Base-by-base conservation (phyloP, 2,113 vertebrate species). In the Poeciliopsis prolifica region DNA sequence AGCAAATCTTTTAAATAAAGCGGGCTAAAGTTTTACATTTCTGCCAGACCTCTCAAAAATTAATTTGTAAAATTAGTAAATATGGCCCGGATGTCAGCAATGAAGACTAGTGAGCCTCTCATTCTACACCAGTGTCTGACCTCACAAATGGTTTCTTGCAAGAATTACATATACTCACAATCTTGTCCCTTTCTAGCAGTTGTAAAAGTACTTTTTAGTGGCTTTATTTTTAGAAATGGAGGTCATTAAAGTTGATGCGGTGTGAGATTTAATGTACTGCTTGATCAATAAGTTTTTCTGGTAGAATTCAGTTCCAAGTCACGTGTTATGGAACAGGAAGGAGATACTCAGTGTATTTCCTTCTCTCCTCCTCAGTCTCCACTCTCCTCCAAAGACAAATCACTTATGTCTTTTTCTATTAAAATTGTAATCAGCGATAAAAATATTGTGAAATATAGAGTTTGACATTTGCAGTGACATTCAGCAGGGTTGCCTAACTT, bases 381-480 rank as follows among this genome's bases (percentile, higher is more conserved):
- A 60, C 9, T 26, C 48, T 75, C 33, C 17, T 70, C 29, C 42
- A 30, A 65, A n/a, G 10, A 73, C 31, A 51, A 62, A 74, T 67
- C 54, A 40, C 75, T 73, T 71, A 19, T 63, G 40, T 76, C 42
- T 35, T 37, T 80, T 83, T 75, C 31, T 67, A 81, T 74, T 30
- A 42, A 68, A 65, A 79, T 62, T 62, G 28, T 62, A 30, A 61
- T 58, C 79, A 67, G 58, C 75, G 29, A 72, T 33, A 70, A 78
- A 83, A 66, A 61, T 24, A 13, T 30, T 40, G 60, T 64, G 69
- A 63, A 61, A 42, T 24, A 75, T 24, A 64, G 68, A 31, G 60
- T 64, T 62, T 81, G 84, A 83, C 85, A 82, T 84, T 86, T 75
- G 79, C 40, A 13, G 3, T 84, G 75, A 80, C 75, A 80, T 87